Evolutionary conservation across 1,140 invertebrate genomes (phyloP).

Genomic region (Papilio aristodemus): DNA sequence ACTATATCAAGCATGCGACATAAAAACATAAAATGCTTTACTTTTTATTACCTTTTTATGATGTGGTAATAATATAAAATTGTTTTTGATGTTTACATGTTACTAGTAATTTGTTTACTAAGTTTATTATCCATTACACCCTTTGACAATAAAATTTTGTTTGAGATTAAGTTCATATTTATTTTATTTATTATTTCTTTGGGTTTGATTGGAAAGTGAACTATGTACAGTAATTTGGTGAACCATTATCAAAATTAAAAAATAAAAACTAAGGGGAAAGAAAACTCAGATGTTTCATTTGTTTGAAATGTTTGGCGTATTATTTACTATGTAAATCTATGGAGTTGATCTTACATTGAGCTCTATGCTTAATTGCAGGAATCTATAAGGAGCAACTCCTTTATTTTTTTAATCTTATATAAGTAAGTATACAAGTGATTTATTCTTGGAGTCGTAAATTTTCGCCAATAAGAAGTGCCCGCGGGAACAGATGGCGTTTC

Average conservation of each 20-base stretch:
- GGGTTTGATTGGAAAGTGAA: too few relatives aligned
- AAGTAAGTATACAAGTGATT: constrained; percentile 44
- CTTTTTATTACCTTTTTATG: constrained; percentile 23
- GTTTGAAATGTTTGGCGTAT: too few relatives aligned
- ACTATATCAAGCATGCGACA: constrained; percentile 13
- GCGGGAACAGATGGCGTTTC: constrained; percentile 49
- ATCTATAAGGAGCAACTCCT: not conserved
- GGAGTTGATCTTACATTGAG: not conserved
- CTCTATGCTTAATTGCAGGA: not conserved
- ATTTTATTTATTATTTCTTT: too few relatives aligned
- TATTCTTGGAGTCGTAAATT: constrained; percentile 54
- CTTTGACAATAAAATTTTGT: too few relatives aligned
- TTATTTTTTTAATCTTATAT: constrained; percentile 1
- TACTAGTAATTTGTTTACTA: not conserved
- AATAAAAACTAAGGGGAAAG: too few relatives aligned
- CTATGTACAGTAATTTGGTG: too few relatives aligned
- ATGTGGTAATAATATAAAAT: constrained; percentile 1
- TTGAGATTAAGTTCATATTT: too few relatives aligned
- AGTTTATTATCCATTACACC: not conserved
- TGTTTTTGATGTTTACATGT: not conserved
- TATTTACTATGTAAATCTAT: not conserved
- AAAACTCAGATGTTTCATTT: too few relatives aligned
- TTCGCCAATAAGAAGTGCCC: constrained; percentile 38
- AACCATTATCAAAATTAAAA: too few relatives aligned
- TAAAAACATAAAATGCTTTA: constrained; percentile 11